These are phyloP conservation scores for Microctenopoma stevenorrisi DNA, from an alignment of 2,797 vertebrate species.

Conservation along the genomic window DNA sequence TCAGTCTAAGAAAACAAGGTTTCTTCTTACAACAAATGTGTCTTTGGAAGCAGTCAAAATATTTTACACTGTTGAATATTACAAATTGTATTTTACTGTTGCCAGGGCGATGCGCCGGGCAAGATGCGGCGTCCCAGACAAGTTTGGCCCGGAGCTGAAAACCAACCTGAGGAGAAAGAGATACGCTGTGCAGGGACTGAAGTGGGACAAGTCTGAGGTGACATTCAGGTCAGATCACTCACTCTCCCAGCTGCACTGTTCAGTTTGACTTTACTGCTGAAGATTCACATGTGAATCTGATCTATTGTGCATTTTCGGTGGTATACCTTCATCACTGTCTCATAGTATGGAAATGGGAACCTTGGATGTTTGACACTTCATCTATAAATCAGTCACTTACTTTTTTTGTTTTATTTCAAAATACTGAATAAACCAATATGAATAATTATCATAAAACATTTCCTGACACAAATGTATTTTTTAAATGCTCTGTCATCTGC, in stretches of 20 bases:
- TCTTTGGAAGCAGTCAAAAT: not conserved
- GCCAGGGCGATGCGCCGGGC: constrained; percentile 90
- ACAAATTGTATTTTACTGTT: constrained; percentile 4
- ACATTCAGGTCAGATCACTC: constrained; percentile 87
- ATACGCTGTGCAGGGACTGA: constrained; percentile 91
- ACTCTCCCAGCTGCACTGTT: not conserved
- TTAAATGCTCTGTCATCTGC: no score
- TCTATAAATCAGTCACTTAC: no score
- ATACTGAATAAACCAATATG: no score
- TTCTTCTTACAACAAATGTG: not conserved
- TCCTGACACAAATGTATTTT: no score
- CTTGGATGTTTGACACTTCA: no score
- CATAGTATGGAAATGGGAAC: no score
- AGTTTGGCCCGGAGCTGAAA: constrained; percentile 91
- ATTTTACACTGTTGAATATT: constrained; percentile 5
- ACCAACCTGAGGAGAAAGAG: constrained; percentile 91
- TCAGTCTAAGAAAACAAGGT: not conserved
- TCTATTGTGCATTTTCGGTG: not conserved
- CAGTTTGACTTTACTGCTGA: not conserved
- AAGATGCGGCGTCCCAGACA: constrained; percentile 92
- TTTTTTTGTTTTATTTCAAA: no score
- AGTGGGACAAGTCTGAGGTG: constrained; percentile 91
- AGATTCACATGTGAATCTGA: not conserved
- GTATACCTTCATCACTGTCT: not conserved
- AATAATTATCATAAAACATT: no score